Base-by-base conservation (phyloP, 2,888 invertebrate genomes). In the Ochlodes sylvanus region DNA sequence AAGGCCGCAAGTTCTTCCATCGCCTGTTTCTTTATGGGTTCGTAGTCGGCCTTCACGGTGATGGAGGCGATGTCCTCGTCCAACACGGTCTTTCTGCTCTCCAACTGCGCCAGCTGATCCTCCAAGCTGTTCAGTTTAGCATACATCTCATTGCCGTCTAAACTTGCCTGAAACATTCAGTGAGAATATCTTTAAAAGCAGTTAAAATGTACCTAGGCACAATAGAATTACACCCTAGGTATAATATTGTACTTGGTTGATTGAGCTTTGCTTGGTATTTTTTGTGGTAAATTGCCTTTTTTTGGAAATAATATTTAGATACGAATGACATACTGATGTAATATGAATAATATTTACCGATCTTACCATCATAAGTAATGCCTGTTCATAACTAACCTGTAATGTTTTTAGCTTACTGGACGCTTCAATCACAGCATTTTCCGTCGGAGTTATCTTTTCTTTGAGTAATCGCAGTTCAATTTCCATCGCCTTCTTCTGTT, bases 61-160 rank as follows among this genome's bases (percentile, higher is more conserved):
- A 96, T 95, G 5, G 95, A 94, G 0, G 94, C 94, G 52, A 97
- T 95, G 77, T 95, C 96, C 77, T 96, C 95, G 80, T 95, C 94
- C 75, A 96, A 88, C 10, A 95, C 93, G 69, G 94, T 95, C 81
- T 96, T 97, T 73, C 95, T 95, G 72, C 94, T 94, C 76, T 96
- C 96, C 42, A 96, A 84, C 68, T 95, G 94, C 12, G 95, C 94
- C 76, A 96, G 88, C 80, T 96, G 95, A 64, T 95, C 95, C 82
- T 97, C 97, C 72, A 97, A 82, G 57, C 91, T 94, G 72, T 94
- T 94, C n/a, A 97, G 88, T 83, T 96, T 95, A 1, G 92, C 84
- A 77, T 95, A 95, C 81, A 96, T 95, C 83, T 97, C 96, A 80
- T 97, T 96, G 41, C 95, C 95, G 69, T 95, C 94, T 12, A 97